phyloP scores from a whole-genome alignment of 2,113 vertebrate species.

The Sylvietta virens region DNA sequence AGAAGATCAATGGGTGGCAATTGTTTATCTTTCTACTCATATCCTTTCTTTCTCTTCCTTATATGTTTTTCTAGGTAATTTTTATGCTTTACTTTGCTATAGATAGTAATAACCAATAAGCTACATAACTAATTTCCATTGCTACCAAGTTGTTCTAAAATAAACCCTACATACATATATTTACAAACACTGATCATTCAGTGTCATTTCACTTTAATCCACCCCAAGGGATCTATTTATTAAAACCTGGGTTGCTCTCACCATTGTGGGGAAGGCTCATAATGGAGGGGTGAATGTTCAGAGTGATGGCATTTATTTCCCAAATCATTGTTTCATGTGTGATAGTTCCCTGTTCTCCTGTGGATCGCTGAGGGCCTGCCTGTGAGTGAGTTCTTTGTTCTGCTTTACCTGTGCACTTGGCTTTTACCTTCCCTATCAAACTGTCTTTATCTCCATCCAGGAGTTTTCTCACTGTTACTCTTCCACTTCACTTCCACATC shows the following conservation, averaged over 20 bases:
- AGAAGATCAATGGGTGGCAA: not conserved
- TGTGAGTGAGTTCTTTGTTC: not conserved
- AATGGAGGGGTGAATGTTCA: accelerated
- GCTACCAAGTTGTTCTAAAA: not conserved
- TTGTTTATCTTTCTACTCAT: not conserved
- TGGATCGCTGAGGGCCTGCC: not conserved
- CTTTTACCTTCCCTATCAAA: not conserved
- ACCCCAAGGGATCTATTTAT: not conserved
- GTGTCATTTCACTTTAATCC: not conserved
- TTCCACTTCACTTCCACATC: not conserved
- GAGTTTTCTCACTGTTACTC: not conserved
- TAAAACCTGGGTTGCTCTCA: not conserved
- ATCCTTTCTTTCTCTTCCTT: not conserved
- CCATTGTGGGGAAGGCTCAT: accelerated
- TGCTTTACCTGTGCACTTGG: accelerated
- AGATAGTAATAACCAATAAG: not conserved
- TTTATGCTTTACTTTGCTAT: not conserved
- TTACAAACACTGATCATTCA: not conserved
- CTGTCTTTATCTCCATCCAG: not conserved
- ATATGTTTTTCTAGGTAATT: not conserved
- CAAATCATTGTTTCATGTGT: accelerated
- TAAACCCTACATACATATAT: no score
- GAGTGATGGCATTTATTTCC: not conserved
- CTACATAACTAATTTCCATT: not conserved
- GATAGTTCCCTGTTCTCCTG: not conserved